Conservation (phyloP, 35 echinoderm and acorn worm species). For the Heliocidaris erythrogramma region DNA sequence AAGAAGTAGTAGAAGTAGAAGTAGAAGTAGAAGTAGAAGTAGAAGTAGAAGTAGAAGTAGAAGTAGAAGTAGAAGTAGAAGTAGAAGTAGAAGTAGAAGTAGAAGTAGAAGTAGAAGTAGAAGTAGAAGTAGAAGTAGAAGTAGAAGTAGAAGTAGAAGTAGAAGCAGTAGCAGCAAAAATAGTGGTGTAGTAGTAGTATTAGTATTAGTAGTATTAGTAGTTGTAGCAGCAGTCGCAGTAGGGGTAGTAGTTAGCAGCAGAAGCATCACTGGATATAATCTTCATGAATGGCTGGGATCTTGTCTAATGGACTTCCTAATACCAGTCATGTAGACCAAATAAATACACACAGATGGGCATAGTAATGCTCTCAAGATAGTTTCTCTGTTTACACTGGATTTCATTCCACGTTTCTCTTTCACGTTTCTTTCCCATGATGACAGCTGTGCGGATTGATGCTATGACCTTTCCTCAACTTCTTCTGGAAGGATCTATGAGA, state of each 20-base stretch:
- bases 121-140: background rate
- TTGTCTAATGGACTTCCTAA: constrained; percentile 17
- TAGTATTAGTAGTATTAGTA: background rate
- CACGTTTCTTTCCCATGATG: background rate
- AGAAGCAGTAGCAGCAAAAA: background rate
- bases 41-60: background rate
- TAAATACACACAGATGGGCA: constrained; percentile 16
- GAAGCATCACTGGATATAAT: background rate
- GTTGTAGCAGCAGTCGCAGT: background rate
- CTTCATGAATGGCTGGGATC: background rate
- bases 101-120: background rate
- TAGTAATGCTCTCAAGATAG: background rate
- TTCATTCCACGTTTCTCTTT: background rate
- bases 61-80: background rate
- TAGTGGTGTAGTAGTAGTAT: background rate
- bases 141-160: background rate
- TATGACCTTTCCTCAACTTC: background rate
- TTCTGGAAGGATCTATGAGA: too few relatives aligned
- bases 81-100: background rate
- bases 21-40: background rate
- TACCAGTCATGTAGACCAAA: background rate
- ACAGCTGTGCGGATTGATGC: background rate
- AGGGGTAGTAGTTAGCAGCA: too few relatives aligned
- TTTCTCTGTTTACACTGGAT: background rate
- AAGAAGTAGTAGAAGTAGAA: background rate